A percentile compares a stretch with the other conserved stretches of the same genome.
Evolutionary conservation across 2,113 vertebrate species (phyloP).

Genomic region (Callospermophilus lateralis): DNA sequence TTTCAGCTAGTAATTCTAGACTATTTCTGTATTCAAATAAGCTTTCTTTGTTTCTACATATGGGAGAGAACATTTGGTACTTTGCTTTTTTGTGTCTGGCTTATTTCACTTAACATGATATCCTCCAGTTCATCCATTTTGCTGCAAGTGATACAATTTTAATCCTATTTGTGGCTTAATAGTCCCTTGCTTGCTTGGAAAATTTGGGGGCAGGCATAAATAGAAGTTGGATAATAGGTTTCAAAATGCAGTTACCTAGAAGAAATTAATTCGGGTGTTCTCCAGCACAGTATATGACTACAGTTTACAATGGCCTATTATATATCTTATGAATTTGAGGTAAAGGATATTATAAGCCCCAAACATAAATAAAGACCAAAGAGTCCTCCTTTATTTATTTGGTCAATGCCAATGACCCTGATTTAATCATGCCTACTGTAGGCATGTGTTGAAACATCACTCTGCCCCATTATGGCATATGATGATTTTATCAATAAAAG

Average conservation of each 20-base stretch:
- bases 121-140: neutral
- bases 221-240: neutral
- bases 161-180: neutral
- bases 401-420: neutral
- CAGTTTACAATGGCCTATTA: neutral
- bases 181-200: neutral
- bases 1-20: neutral
- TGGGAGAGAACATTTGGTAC: neutral
- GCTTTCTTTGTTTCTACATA: neutral
- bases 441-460: neutral
- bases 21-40: neutral
- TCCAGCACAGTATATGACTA: too few species aligned
- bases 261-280: neutral
- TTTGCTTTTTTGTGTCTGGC: neutral
- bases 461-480: neutral
- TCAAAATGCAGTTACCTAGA: neutral
- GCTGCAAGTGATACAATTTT: neutral
- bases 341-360: neutral
- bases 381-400: too few species aligned
- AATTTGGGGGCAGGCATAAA: neutral
- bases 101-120: neutral
- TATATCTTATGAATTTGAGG: neutral
- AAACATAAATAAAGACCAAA: neutral
- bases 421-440: neutral
- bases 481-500: neutral